These are phyloP conservation scores for Sylvicapra grimmia DNA, from an alignment of 2,113 vertebrate species.

Conservation along the genomic window DNA sequence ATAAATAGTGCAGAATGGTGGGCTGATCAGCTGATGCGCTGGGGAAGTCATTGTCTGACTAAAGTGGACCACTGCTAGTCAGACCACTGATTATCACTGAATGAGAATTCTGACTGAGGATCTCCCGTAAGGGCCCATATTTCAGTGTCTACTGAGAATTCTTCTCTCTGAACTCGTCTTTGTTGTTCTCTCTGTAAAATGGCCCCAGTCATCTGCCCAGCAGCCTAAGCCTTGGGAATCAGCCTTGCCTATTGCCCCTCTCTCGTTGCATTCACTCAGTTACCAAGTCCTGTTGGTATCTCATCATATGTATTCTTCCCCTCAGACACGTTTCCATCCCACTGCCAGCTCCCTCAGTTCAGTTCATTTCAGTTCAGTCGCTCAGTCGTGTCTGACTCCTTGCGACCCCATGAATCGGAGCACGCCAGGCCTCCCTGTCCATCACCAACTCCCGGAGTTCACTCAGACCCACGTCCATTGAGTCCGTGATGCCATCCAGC, in stretches of 20 bases:
- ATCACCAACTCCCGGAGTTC: too few relatives aligned
- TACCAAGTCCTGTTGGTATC: neutral
- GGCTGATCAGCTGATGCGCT: neutral
- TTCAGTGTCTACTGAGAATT: neutral
- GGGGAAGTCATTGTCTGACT: neutral
- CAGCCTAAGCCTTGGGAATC: neutral
- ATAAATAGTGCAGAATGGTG: neutral
- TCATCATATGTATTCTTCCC: neutral
- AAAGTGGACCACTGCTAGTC: neutral
- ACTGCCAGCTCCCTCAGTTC: neutral
- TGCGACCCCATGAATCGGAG: too few relatives aligned
- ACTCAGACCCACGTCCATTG: too few relatives aligned
- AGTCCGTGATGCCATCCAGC: too few relatives aligned
- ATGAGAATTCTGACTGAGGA: neutral
- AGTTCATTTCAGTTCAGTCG: too few relatives aligned
- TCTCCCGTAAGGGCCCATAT: neutral
- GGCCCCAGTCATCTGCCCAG: neutral
- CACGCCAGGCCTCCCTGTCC: too few relatives aligned
- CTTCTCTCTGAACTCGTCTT: neutral
- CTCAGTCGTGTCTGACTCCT: too few relatives aligned
- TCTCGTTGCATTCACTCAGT: too few relatives aligned
- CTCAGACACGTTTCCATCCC: neutral
- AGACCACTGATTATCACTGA: neutral
- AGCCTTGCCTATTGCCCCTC: neutral
- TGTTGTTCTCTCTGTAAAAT: neutral